Evolutionary conservation across 2,797 vertebrate genomes (phyloP), one percentile per base, ranked within the genome.

Genomic region (Nasua narica): DNA sequence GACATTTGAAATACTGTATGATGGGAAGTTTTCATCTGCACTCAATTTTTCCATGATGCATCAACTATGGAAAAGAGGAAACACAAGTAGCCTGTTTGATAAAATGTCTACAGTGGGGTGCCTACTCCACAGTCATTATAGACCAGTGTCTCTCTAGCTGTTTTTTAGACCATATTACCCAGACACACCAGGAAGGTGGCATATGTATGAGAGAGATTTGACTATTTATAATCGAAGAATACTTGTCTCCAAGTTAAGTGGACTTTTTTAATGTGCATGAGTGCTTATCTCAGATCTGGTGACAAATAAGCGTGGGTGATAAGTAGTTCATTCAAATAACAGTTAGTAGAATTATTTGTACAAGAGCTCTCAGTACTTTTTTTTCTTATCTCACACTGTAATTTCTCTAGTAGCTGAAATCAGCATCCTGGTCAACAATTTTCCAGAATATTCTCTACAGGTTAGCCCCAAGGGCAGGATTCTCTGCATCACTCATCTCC

Each of bases 361-460:
- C 65, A 65, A n/a, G 13, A 54, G 21, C 3, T 74, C 48, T 6
- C 4, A 9, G 4, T 48, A 37, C 46, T 54, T 84, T 56, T 76
- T 82, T 48, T 86, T 48, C 43, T 84, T 52, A 37, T 37, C 43
- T 67, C 48, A 11, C 13, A 0, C 37, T 77, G 1, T 25, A 69
- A 54, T 93, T 52, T 95, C 65, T 72, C 74, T 10, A 54, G 76
- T n/a, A 27, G 6, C 54, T 72, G 40, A 95, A 83, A 82, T 94
- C 60, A 79, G 77, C 12, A n/a, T 35, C 35, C 56, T 14, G 10
- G 16, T 62, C 50, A 54, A 54, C 23, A 43, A 25, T 69, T 40
- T 90, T 37, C 78, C 46, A 23, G 37, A 43, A 67, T 82, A 37
- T 40, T 67, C 25, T 54, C 58, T 72, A 54, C 1, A 18, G 23